Evolutionary conservation across 2,888 invertebrate species (phyloP), one percentile per base, ranked within the genome.

Genomic region (Conus canariensis): DNA sequence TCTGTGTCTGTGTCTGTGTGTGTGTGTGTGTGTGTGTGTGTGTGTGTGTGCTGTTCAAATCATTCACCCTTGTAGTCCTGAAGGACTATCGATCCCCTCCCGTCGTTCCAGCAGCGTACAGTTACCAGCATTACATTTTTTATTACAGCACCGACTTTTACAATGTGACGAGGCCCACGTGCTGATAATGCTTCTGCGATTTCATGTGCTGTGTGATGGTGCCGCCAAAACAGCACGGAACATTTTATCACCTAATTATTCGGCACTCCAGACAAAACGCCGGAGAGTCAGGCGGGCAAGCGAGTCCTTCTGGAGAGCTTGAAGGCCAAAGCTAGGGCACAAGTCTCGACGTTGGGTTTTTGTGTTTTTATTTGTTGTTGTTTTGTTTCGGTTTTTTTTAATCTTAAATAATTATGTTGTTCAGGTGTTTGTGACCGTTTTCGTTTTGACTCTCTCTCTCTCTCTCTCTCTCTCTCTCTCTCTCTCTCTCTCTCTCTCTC

Each of bases 21-120:
- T 82, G 82, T 82, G 82, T 56, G 56, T 82, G 82, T 82, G 82
- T 56, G 56, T 82, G 56, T 82, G 56, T 82, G 82, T 82, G 56
- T 82, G 82, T 82, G 56, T 56, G 82, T 70, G 7, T 70, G 70
- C 19, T 64, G 12, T 16, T 64, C 10, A 64, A 64, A 64, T 1
- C 10, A 64, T 64, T 64, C 16, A 10, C 16, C 60, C 60, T 14
- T 7, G 16, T 64, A 64, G 16, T 19, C 16, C 22, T 70, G 16
- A 22, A 70, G 70, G 22, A 70, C 70, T 70, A 70, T 70, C 70
- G 22, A 70, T 70, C 19, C 70, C 4, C 60, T 64, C 60, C 16
- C 60, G 8, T 19, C 70, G 16, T 0, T n/a, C 22, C 16, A 22
- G 70, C 16, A 70, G 22, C 70, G 8, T 70, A 16, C 22, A 22